phyloP scores from a whole-genome alignment of 2,113 vertebrate genomes.

The Psittacus erithacus region DNA sequence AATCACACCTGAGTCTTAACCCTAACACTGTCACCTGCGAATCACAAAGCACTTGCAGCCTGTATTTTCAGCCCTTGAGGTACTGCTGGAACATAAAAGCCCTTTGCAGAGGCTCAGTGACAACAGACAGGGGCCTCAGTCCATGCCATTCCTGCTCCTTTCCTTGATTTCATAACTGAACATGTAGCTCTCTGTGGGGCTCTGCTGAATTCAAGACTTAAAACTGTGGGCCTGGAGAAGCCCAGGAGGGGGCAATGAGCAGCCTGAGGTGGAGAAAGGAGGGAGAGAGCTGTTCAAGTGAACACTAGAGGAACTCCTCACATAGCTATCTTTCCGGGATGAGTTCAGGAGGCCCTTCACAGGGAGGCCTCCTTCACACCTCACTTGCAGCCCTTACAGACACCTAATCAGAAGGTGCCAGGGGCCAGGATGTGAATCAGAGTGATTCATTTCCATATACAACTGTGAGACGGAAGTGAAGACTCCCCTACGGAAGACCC shows the following conservation, averaged over 20 bases:
- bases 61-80: neutral
- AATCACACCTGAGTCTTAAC: neutral
- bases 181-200: neutral
- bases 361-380: neutral
- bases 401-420: conserved; percentile 18
- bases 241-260: neutral
- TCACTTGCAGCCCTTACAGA: neutral
- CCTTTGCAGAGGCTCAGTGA: neutral
- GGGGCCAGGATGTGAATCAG: conserved; percentile 42
- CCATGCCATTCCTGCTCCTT: neutral
- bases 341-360: neutral
- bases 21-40: neutral
- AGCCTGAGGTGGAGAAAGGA: neutral
- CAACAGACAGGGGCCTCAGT: neutral
- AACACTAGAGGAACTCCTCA: neutral
- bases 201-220: neutral
- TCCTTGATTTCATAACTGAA: neutral
- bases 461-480: conserved; percentile 24
- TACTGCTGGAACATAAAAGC: neutral
- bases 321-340: neutral
- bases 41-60: neutral
- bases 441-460: conserved; percentile 1
- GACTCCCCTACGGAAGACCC: neutral
- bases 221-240: neutral
- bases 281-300: neutral